phyloP scores from a whole-genome alignment of 1,140 invertebrate genomes.

The Araneus ventricosus region DNA sequence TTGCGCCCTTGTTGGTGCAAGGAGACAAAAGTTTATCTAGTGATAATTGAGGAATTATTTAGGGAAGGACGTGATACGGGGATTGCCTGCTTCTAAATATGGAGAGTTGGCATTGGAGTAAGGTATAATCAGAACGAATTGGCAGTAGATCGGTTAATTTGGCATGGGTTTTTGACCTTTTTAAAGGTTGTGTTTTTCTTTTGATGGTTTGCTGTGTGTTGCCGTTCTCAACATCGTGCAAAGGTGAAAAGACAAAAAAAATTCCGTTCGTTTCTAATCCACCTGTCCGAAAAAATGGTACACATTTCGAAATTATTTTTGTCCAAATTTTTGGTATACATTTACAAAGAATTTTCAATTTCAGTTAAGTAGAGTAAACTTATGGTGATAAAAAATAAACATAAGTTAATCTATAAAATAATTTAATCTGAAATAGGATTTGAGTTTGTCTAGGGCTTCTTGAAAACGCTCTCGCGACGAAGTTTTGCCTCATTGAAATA shows the following conservation, averaged over 20 bases:
- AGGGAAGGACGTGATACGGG: background rate
- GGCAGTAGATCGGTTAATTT: background rate
- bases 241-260: background rate
- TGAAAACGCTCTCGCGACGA: too few relatives aligned
- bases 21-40: conserved; percentile 43
- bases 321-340: too few relatives aligned
- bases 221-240: background rate
- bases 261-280: too few relatives aligned
- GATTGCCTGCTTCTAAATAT: background rate
- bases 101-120: background rate
- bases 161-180: background rate
- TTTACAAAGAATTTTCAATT: too few relatives aligned
- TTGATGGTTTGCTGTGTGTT: background rate
- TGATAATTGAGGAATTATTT: conserved; percentile 14
- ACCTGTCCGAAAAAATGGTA: too few relatives aligned
- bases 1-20: background rate
- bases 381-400: too few relatives aligned
- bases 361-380: too few relatives aligned
- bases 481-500: too few relatives aligned
- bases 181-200: background rate
- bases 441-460: too few relatives aligned
- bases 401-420: too few relatives aligned
- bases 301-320: too few relatives aligned
- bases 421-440: too few relatives aligned
- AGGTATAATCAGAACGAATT: background rate